Evolutionary conservation across 2,113 vertebrate species (phyloP).

Genomic region (Motacilla tschutschensis): DNA sequence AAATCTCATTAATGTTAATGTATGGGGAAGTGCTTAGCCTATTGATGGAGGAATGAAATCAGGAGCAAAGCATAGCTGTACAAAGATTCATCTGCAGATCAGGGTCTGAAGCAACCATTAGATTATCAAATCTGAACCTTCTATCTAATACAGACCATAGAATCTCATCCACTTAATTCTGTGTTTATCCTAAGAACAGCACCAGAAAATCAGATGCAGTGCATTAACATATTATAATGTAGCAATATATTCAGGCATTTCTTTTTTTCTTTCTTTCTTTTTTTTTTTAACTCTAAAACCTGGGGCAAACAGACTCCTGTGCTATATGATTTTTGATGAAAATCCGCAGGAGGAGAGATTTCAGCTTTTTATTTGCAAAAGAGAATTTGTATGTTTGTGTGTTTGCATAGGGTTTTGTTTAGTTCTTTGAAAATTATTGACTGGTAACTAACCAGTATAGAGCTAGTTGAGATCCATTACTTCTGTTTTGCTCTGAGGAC

Average conservation of each 20-base stretch:
- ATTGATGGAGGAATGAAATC: slow-evolving; percentile 25
- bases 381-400: background rate
- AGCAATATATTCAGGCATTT: background rate
- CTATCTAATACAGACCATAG: background rate
- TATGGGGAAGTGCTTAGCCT: background rate
- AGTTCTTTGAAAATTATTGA: background rate
- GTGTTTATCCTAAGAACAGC: background rate
- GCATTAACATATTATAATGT: background rate
- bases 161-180: slow-evolving; percentile 14
- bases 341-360: background rate
- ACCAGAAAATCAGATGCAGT: background rate
- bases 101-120: background rate
- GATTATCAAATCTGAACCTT: slow-evolving; percentile 27
- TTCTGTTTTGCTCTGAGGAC: background rate
- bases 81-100: slow-evolving; percentile 31
- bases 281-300: background rate
- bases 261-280: background rate
- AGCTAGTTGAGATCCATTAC: background rate
- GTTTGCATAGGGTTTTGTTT: background rate
- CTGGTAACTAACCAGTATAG: background rate
- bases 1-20: slow-evolving; percentile 45
- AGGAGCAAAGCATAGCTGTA: background rate
- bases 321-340: background rate
- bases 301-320: background rate
- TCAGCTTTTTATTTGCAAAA: background rate